Evolutionary conservation across 2,888 invertebrate species (phyloP).

Genomic region (Drosophila recens): DNA sequence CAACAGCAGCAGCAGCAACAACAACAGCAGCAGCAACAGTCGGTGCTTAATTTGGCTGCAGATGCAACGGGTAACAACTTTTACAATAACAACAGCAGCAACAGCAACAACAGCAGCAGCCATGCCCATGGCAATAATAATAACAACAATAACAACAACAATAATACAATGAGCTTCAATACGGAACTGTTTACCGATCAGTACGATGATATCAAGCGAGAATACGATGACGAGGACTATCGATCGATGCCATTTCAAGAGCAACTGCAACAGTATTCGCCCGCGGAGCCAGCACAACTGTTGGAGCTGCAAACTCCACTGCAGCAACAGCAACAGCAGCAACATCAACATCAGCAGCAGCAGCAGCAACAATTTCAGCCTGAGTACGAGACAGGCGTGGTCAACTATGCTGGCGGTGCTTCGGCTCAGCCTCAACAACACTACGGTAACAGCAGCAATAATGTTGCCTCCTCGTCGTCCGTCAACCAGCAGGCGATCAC

Average conservation of each 20-base stretch:
- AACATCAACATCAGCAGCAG: slow-evolving; percentile 66
- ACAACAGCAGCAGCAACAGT: slow-evolving; percentile 21
- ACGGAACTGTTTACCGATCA: slow-evolving; percentile 80
- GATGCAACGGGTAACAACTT: slow-evolving; percentile 47
- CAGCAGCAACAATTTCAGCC: slow-evolving; percentile 55
- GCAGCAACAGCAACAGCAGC: slow-evolving; percentile 69
- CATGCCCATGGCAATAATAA: slow-evolving; percentile 23
- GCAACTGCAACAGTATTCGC: slow-evolving; percentile 69
- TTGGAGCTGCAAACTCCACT: slow-evolving; percentile 78
- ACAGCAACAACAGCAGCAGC: slow-evolving; percentile 36
- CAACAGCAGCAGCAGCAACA: slow-evolving; percentile 30
- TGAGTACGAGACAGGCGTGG: slow-evolving; percentile 37
- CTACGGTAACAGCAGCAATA: slow-evolving; percentile 43
- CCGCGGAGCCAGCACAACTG: slow-evolving; percentile 66
- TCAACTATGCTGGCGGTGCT: slow-evolving; percentile 21
- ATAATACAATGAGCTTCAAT: slow-evolving; percentile 66
- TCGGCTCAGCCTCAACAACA: slow-evolving; percentile 18
- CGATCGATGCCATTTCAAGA: slow-evolving; percentile 68
- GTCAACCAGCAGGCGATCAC: slow-evolving; percentile 72
- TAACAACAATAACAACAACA: slow-evolving; percentile 39
- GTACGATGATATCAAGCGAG: slow-evolving; percentile 74
- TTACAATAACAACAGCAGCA: slow-evolving; percentile 55
- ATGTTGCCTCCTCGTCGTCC: slow-evolving; percentile 38
- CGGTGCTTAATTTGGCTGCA: slow-evolving; percentile 38
- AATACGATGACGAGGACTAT: slow-evolving; percentile 76